Evolutionary conservation across 2,888 invertebrate genomes (phyloP), one percentile per base, ranked within the genome.

Genomic region (Merodon equestris): DNA sequence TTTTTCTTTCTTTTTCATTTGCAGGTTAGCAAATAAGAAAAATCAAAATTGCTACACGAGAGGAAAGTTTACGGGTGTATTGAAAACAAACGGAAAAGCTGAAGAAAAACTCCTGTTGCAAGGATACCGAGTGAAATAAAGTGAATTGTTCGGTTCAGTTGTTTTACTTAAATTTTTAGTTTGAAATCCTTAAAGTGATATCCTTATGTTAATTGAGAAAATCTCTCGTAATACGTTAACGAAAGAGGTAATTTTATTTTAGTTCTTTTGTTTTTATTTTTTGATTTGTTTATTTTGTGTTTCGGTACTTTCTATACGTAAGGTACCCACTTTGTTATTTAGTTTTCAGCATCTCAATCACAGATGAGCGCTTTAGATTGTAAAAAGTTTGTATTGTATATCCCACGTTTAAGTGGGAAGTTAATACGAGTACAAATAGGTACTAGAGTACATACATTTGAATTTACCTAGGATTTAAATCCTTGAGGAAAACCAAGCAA

Each of bases 201-300:
- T 67, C 77, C 77, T 17, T 77, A 77, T 77, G 77, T 77, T 77
- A 77, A 72, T 77, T 67, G 77, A 77, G 36, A 77, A 61, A 44
- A 42, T 61, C 50, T 57, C 72, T 42, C 77, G 45, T 56, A 60
- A 57, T 27, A 45, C 56, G 18, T 72, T 77, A 42, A 57, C 67
- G 9, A 72, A 77, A 67, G 77, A 72, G 72, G 77, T 77, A 77
- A 77, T 72, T 50, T 66, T 54, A 47, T 44, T 38, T 50, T 71
- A n/a, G n/a, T n/a, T n/a, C n/a, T n/a, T n/a, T n/a, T 53, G 34
- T 64, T 68, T 19, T 66, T 74, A 9, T 42, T 10, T 36, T 44
- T 63, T 7, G 18, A 51, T 34, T 45, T 7, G 2, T 27, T 27
- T 27, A 4, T 27, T 27, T 7, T 4, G 7, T 27, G 7, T 27